A percentile compares a stretch with the other conserved stretches of the same genome.
Conservation (phyloP, 1,140 invertebrate species). For the Halotydeus destructor region DNA sequence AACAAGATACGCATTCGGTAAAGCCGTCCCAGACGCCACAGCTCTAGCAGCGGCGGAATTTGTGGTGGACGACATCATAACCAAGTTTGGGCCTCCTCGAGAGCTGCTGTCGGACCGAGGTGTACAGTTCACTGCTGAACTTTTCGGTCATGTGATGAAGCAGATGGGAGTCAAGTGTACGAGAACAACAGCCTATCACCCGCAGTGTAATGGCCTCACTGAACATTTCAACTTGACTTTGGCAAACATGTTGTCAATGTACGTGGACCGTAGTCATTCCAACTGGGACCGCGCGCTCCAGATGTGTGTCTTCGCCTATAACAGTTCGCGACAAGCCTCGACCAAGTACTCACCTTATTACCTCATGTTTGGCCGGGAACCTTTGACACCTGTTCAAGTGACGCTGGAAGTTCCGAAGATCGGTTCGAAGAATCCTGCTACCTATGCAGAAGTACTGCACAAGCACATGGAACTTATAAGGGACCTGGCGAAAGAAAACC, state of each 20-base stretch:
- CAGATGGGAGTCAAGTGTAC: not conserved
- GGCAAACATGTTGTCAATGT: not conserved
- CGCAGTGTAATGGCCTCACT: not conserved
- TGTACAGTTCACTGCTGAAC: not conserved
- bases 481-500: too few species aligned
- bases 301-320: not conserved
- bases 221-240: conserved; percentile 1
- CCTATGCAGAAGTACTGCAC: too few species aligned
- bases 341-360: not conserved
- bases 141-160: not conserved
- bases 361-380: not conserved
- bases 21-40: not conserved
- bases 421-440: too few species aligned
- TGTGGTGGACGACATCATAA: not conserved
- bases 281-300: not conserved
- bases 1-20: not conserved
- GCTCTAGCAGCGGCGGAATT: not conserved
- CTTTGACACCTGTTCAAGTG: not conserved
- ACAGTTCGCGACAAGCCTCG: not conserved
- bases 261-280: not conserved
- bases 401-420: not conserved
- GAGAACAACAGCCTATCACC: not conserved
- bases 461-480: too few species aligned
- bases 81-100: not conserved
- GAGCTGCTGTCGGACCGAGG: not conserved